These are phyloP conservation scores for Neomonachus schauinslandi DNA, from an alignment of 2,113 vertebrate genomes.

Conservation along the genomic window DNA sequence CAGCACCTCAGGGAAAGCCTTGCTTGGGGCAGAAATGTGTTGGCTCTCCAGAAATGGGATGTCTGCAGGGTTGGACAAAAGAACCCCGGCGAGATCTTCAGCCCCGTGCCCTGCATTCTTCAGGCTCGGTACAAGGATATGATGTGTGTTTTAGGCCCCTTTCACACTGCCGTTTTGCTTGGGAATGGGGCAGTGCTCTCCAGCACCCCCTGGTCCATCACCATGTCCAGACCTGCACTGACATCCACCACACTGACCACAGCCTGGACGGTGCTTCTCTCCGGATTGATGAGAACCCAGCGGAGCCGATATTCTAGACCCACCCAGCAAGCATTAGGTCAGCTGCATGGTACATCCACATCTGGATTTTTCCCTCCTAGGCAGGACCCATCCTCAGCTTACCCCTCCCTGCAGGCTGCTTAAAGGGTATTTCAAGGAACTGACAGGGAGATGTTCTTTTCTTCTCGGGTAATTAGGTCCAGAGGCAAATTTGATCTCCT, in stretches of 20 bases:
- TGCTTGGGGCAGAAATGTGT: not conserved
- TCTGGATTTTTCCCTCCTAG: not conserved
- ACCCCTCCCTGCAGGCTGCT: not conserved
- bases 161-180: rapidly evolving
- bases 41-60: not conserved
- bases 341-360: rapidly evolving
- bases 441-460: not conserved
- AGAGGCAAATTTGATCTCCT: not conserved
- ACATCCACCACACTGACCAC: not conserved
- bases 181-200: not conserved
- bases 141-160: rapidly evolving
- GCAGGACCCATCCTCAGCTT: not conserved
- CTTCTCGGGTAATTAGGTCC: conserved; percentile 57
- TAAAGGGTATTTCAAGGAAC: not conserved
- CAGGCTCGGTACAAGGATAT: not conserved
- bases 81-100: not conserved
- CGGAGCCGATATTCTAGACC: not conserved
- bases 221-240: rapidly evolving
- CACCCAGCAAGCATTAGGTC: not conserved
- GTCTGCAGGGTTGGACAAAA: not conserved
- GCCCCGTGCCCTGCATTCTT: rapidly evolving
- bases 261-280: not conserved
- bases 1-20: not conserved
- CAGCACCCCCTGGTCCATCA: rapidly evolving
- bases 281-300: not conserved